Evolutionary conservation across 2,113 vertebrate genomes (phyloP).

Genomic region (Clinocottus analis): DNA sequence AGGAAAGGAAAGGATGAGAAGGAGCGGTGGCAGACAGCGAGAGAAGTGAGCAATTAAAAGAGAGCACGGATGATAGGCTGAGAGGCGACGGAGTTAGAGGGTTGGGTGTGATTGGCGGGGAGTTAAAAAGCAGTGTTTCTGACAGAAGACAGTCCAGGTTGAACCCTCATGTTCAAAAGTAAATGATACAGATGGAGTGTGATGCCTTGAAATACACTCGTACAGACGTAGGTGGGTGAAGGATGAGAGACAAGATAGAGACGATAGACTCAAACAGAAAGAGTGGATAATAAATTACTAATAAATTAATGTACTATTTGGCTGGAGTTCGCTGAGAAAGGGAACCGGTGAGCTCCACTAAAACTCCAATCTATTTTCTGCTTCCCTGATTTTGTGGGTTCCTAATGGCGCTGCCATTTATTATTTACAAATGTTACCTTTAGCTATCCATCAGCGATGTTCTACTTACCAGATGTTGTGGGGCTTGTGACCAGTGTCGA

Average conservation of each 20-base stretch:
- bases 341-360: not conserved
- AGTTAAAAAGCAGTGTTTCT: constrained; percentile 37
- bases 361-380: not conserved
- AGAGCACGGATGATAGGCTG: constrained; percentile 21
- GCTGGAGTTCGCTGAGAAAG: not conserved
- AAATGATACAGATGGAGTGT: constrained; percentile 3
- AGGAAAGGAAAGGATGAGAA: not conserved
- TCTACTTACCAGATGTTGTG: not conserved
- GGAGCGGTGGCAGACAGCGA: constrained; percentile 6
- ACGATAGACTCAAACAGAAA: not conserved
- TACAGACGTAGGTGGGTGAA: not conserved
- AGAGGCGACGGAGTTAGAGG: constrained; percentile 24
- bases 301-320: not conserved
- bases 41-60: constrained; percentile 45
- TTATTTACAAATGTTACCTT: not conserved
- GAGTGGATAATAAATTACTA: not conserved
- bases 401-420: not conserved
- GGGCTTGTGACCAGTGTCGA: not conserved
- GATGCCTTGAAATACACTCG: not conserved
- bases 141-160: constrained; percentile 35
- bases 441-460: not conserved
- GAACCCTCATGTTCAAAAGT: constrained; percentile 7
- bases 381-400: not conserved
- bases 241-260: not conserved
- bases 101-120: not conserved